Base-by-base conservation (phyloP, 2,888 invertebrate genomes). In the Rhingia rostrata region DNA sequence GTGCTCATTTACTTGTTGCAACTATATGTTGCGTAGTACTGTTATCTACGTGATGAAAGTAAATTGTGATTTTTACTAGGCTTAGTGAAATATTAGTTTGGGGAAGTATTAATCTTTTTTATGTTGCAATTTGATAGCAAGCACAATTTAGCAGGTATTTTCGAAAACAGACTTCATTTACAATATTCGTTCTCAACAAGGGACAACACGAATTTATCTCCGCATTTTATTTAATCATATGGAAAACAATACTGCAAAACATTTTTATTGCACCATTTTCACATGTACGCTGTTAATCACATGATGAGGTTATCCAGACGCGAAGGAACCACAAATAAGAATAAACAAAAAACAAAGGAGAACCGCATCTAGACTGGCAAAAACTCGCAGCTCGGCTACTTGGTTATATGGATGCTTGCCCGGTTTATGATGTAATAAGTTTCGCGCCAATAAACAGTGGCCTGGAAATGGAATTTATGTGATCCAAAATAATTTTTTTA, bases 251-350 rank as follows among this genome's bases (percentile, higher is more conserved):
- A 72, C 53, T 30, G 43, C n/a, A 72, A 45, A 69, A 53, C 45
- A 53, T 43, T 73, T 81, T 81, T 81, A 77, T 61, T 64, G 22
- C 22, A 60, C 51, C 47, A 47, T 41, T 64, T 70, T 54, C 43
- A 72, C 66, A 77, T 41, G 61, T 43, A 66, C 61, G 72, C 54
- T 63, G 56, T 61, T 78, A 72, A 78, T 39, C 66, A 72, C 77
- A 67, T 60, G 56, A 70, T 72, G 61, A 61, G 35, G 51, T 69
- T 10, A 33, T 32, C 79, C 83, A 83, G 83, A 83, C 83, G 79
- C 69, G 67, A 64, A 69, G 83, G 83, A 79, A 83, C 83, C 83
- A 83, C 30, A 63, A 39, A 64, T 4, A 9, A 22, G 22, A 30
- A 73, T 14, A 63, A 33, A 63, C 63, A 60, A 72, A 41, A 22